Evolutionary conservation across 2,113 vertebrate genomes (phyloP).

Genomic region (Bufo bufo): DNA sequence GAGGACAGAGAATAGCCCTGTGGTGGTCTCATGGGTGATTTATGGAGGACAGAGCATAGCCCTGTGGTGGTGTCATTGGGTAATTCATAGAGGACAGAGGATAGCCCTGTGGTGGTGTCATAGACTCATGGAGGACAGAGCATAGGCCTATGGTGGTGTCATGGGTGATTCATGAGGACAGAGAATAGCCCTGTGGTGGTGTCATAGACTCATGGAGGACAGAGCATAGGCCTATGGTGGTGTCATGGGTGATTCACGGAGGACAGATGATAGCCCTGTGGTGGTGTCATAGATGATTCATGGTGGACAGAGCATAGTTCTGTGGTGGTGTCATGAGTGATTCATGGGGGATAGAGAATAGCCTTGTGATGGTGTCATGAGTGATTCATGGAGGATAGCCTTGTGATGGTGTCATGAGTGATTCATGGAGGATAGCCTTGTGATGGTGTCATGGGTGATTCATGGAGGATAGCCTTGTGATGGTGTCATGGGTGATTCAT

Average conservation of each 20-base stretch:
- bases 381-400: too few relatives aligned
- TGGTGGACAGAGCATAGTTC: not conserved
- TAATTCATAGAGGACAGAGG: not conserved
- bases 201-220: not conserved
- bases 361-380: too few relatives aligned
- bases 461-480: too few relatives aligned
- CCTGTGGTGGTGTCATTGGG: not conserved
- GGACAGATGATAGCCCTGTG: not conserved
- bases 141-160: not conserved
- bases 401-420: too few relatives aligned
- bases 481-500: too few relatives aligned
- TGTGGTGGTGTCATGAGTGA: too few relatives aligned
- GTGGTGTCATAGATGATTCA: not conserved
- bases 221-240: not conserved
- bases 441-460: too few relatives aligned
- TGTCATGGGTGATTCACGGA: not conserved
- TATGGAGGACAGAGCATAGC: too few relatives aligned
- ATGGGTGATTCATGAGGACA: not conserved
- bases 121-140: not conserved
- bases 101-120: not conserved
- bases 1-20: not conserved
- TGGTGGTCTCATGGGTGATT: not conserved
- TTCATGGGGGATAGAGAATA: too few relatives aligned
- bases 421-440: too few relatives aligned
- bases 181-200: not conserved